Base-by-base conservation (phyloP, 2,797 vertebrate species). In the Benthosema pterotum region DNA sequence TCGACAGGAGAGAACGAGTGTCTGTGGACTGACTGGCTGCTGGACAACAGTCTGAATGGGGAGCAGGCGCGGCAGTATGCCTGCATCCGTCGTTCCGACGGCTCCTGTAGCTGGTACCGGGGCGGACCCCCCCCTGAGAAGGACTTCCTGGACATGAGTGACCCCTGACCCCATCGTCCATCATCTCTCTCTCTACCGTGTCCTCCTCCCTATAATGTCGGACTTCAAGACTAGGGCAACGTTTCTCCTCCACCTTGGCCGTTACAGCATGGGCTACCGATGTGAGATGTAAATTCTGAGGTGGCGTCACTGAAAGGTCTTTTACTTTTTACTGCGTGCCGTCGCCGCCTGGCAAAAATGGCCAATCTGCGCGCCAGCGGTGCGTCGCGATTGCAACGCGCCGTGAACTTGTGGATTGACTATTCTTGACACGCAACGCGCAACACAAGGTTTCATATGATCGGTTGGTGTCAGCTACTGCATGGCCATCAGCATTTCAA, bases 11-110 rank as follows among this genome's bases (percentile, higher is more conserved):
- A 93, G 43, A 93, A 94, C 0, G 94, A 96, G 88, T 99, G 97
- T 79, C 89, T 95, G 79, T 97, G 96, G 96, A 96, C 93, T 13
- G 95, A 97, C 84, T 95, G 95, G 95, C 87, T 96, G 77, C 78
- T 94, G 73, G 95, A 95, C 77, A 86, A 92, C 75, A 93, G 89
- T 72, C 90, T 95, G 18, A 92, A 94, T 0, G 94, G 94, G 42
- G 91, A 95, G 63, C 95, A 98, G 86, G 95, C 95, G 60, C 88
- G 93, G 55, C 91, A 98, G 77, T 95, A 93, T 0, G 93, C 95
- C 83, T 98, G 97, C 55, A 94, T 95, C 84, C 94, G 94, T 78
- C 89, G 91, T 59, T 93, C 84, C 0, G 92, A 96, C 18, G 94
- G 93, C 57, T 93, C 90, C 71, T 99, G 97, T 72, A 94, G 91